Conservation (phyloP, 2,797 vertebrate genomes). For the Chaunax sp. region DNA sequence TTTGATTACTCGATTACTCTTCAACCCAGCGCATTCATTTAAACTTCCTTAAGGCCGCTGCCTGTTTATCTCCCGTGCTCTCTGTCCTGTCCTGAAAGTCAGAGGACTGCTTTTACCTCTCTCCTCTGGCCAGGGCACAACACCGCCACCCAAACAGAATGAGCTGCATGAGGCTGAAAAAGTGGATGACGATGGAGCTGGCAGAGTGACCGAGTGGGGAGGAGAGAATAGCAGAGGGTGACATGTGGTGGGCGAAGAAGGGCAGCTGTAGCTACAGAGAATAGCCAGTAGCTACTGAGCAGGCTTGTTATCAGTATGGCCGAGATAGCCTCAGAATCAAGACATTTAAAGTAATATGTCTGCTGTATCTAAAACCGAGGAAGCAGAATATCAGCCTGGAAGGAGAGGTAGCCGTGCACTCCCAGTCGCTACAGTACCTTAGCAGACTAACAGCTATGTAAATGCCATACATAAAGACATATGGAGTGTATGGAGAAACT, state of each 20-base stretch:
- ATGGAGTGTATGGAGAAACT: constrained; percentile 18
- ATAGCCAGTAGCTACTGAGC: constrained; percentile 54
- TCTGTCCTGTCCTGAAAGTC: background rate
- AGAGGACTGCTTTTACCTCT: constrained; percentile 17
- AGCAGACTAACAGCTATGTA: constrained; percentile 14
- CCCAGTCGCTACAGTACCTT: constrained; percentile 9
- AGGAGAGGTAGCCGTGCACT: constrained; percentile 35
- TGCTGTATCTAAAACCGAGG: constrained; percentile 56
- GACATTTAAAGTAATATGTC: constrained; percentile 62
- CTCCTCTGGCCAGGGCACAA: constrained; percentile 24
- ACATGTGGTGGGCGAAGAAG: constrained; percentile 50
- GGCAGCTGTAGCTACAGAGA: constrained; percentile 53
- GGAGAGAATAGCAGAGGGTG: constrained; percentile 37
- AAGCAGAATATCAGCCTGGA: constrained; percentile 38
- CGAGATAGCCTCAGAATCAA: constrained; percentile 48
- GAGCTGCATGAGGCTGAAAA: constrained; percentile 26
- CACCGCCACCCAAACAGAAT: constrained; percentile 31
- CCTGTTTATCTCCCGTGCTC: constrained; percentile 23
- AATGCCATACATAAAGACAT: constrained; percentile 1
- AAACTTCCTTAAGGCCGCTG: constrained; percentile 33
- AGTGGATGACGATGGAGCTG: constrained; percentile 36
- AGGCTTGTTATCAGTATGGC: constrained; percentile 60
- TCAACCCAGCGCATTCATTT: constrained; percentile 25
- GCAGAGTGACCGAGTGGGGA: constrained; percentile 33
- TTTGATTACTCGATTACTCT: constrained; percentile 49